phyloP scores from a whole-genome alignment of 2,888 invertebrate genomes.

The Clostera curtula region DNA sequence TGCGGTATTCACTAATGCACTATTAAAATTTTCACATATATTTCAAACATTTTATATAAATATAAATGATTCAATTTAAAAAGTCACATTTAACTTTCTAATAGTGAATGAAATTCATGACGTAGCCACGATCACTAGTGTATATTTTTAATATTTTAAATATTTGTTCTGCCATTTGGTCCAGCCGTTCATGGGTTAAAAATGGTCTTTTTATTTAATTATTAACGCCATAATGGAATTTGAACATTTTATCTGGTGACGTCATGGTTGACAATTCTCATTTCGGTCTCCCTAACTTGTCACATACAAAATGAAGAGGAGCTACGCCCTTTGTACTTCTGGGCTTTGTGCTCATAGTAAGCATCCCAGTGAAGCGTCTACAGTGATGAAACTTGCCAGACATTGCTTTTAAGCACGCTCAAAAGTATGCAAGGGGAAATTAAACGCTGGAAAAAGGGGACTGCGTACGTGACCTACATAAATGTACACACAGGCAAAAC shows the following conservation, averaged over 20 bases:
- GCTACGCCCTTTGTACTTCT: conserved; percentile 69
- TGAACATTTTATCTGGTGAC: conserved; percentile 41
- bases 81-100: too few relatives aligned
- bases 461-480: conserved; percentile 20
- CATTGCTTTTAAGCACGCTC: conserved; percentile 69
- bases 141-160: too few relatives aligned
- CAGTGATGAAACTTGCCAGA: conserved; percentile 74
- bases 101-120: too few relatives aligned
- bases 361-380: conserved; percentile 70
- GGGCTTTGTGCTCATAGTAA: conserved; percentile 72
- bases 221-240: conserved; percentile 25
- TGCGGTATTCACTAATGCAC: too few relatives aligned
- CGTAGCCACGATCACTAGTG: too few relatives aligned
- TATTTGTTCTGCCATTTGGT: too few relatives aligned
- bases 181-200: too few relatives aligned
- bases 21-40: too few relatives aligned
- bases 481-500: too few relatives aligned
- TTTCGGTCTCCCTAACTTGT: conserved; percentile 62
- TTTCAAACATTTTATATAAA: too few relatives aligned
- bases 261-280: conserved; percentile 59
- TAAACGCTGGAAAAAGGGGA: conserved; percentile 64
- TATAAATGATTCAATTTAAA: too few relatives aligned
- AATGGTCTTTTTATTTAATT: conserved; percentile 13
- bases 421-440: conserved; percentile 71
- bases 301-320: conserved; percentile 67